Base-by-base conservation (phyloP, 2,888 invertebrate species). In the Doris montereyensis region DNA sequence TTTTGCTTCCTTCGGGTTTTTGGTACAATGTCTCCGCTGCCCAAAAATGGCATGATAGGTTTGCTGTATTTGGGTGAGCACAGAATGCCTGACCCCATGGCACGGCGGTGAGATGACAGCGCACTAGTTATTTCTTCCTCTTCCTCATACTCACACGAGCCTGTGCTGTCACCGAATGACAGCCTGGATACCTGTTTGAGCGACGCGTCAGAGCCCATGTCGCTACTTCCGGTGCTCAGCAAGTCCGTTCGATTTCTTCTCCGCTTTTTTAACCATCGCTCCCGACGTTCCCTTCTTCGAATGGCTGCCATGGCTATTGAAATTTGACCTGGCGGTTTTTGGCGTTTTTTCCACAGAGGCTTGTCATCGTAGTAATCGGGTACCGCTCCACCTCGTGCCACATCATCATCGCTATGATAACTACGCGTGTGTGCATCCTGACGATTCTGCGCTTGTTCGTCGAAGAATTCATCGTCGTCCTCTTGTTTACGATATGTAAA, bases 361-460 rank as follows among this genome's bases (percentile, higher is more conserved):
- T 60, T 26, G 70, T 79, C 79, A 62, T 79, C 79, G 62, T 79
- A 79, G 34, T 79, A 79, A n/a, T 79, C 79, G 28, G 79, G 79
- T 35, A 75, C 70, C 13, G 75, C 79, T 1, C 76, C 52, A 0
- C 79, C 79, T 1, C 57, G 34, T 4, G 70, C 79, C n/a, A 79
- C 75, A 52, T 79, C 79, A 60, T 79, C 79, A 17, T 79, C 79
- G 21, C 79, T 79, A 74, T 79, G 79, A 41, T 79, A 79, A 17
- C 65, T 74, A 3, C 79, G 34, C 21, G 79, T 60, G n/a, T 26
- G 32, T 13, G 32, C 57, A n/a, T 24, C 32, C 10, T 41, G 72
- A n/a, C n/a, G n/a, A n/a, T n/a, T n/a, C n/a, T n/a, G n/a, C n/a
- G n/a, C n/a, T n/a, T n/a, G n/a, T n/a, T n/a, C n/a, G n/a, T n/a